Evolutionary conservation across 2,888 invertebrate genomes (phyloP).

Genomic region (Agrotis clavis): DNA sequence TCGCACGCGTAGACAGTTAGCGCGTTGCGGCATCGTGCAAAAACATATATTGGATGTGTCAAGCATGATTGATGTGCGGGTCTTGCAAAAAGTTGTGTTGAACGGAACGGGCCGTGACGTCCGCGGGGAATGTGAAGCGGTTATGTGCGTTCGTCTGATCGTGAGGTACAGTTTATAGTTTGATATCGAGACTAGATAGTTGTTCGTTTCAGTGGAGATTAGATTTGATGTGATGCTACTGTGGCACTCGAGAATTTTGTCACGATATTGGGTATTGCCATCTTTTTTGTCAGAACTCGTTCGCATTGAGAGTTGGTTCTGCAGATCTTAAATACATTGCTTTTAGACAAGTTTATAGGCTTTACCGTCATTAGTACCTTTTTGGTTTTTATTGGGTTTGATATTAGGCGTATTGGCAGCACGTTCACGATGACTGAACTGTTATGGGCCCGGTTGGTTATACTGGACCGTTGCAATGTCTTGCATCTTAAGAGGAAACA

Average conservation of each 20-base stretch:
- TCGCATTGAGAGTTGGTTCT: neutral
- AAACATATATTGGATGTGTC: conserved; percentile 91
- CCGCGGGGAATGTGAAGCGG: conserved; percentile 78
- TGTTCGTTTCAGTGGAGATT: conserved; percentile 23
- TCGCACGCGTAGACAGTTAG: conserved; percentile 83
- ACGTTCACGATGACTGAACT: neutral
- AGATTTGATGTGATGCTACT: neutral
- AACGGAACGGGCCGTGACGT: conserved; percentile 85
- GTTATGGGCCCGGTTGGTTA: neutral
- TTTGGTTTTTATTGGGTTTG: neutral
- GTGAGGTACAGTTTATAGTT: conserved; percentile 55
- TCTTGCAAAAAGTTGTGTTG: conserved; percentile 82
- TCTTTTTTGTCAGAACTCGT: neutral
- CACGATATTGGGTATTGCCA: neutral
- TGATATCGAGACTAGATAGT: conserved; percentile 52
- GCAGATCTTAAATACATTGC: neutral
- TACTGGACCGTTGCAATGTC: neutral
- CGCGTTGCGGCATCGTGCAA: conserved; percentile 79
- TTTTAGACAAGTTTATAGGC: neutral
- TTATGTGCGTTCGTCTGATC: conserved; percentile 59
- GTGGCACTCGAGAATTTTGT: neutral
- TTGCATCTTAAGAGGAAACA: neutral
- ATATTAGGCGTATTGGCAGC: neutral
- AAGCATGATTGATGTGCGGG: conserved; percentile 88
- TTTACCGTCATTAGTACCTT: neutral